These are phyloP conservation scores for Acanthornis magna DNA, from an alignment of 2,797 vertebrate genomes.

Conservation along the genomic window DNA sequence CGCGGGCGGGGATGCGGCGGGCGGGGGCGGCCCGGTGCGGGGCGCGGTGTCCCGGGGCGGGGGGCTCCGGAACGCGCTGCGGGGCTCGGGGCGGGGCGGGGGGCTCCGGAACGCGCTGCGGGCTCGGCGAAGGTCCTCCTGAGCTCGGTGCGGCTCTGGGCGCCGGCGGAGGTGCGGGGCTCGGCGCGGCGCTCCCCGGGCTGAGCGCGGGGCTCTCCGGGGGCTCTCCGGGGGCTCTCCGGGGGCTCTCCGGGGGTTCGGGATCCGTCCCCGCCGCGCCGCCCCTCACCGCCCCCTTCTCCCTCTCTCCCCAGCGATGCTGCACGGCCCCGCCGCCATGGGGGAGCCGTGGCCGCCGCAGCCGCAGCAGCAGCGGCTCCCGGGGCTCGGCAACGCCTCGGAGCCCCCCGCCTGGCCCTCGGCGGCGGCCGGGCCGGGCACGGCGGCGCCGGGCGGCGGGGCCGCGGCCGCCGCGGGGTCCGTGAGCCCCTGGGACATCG, in stretches of 20 bases:
- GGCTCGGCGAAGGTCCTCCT: background rate
- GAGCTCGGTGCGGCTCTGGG: background rate
- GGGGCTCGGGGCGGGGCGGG: too few relatives aligned
- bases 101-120: background rate
- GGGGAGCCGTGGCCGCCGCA: slow-evolving; percentile 35
- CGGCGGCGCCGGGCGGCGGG: background rate
- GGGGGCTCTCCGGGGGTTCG: background rate
- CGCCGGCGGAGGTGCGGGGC: background rate
- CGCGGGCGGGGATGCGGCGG: background rate
- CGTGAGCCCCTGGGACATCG: slow-evolving; percentile 89
- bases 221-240: background rate
- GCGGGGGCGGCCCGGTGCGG: background rate
- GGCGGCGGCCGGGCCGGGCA: background rate
- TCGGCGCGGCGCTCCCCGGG: background rate
- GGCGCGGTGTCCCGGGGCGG: background rate
- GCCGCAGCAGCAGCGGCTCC: slow-evolving; percentile 23
- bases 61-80: background rate
- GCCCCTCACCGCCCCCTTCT: background rate
- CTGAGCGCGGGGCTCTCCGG: background rate
- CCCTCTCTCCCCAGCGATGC: slow-evolving; percentile 27
- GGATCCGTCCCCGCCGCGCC: background rate
- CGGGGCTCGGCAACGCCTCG: slow-evolving; percentile 13
- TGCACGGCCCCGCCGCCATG: slow-evolving; percentile 29
- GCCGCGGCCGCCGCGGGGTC: background rate
- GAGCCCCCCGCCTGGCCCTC: slow-evolving; percentile 40